Evolutionary conservation across 2,888 invertebrate genomes (phyloP).

Genomic region (Heliconius hortense): DNA sequence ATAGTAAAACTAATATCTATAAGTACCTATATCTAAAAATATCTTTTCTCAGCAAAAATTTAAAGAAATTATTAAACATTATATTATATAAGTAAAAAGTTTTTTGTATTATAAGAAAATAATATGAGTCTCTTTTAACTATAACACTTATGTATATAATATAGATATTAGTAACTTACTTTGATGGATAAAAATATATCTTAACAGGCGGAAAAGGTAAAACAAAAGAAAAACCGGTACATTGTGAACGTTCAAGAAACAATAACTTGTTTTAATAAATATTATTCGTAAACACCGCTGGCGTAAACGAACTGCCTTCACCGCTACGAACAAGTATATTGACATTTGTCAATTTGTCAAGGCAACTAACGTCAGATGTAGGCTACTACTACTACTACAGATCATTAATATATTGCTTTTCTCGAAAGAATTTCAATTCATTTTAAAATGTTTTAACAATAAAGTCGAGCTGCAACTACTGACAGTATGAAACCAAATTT

Average conservation of each 20-base stretch:
- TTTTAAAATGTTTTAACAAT: neutral
- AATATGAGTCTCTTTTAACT: neutral
- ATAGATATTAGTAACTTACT: slow-evolving; percentile 12
- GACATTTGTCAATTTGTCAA: slow-evolving; percentile 10
- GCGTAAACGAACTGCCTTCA: slow-evolving; percentile 16
- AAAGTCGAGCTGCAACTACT: neutral
- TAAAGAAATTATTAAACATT: neutral
- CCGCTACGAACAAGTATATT: slow-evolving; percentile 5
- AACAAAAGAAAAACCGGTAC: slow-evolving; percentile 14
- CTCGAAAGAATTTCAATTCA: neutral
- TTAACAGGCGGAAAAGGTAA: slow-evolving; percentile 14
- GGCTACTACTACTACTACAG: no score
- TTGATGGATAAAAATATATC: neutral
- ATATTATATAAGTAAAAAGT: neutral
- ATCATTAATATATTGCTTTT: neutral
- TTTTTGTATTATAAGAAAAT: neutral
- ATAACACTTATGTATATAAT: neutral
- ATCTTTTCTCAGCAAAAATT: neutral
- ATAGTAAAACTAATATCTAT: neutral
- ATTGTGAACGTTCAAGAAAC: slow-evolving; percentile 24
- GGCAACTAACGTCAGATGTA: slow-evolving; percentile 11
- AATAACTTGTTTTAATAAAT: slow-evolving; percentile 19
- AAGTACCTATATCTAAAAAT: no score
- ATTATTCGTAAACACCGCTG: slow-evolving; percentile 20
- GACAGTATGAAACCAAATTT: no score